Evolutionary conservation across 2,888 invertebrate species (phyloP).

Genomic region (Dexiosoma caninum): DNA sequence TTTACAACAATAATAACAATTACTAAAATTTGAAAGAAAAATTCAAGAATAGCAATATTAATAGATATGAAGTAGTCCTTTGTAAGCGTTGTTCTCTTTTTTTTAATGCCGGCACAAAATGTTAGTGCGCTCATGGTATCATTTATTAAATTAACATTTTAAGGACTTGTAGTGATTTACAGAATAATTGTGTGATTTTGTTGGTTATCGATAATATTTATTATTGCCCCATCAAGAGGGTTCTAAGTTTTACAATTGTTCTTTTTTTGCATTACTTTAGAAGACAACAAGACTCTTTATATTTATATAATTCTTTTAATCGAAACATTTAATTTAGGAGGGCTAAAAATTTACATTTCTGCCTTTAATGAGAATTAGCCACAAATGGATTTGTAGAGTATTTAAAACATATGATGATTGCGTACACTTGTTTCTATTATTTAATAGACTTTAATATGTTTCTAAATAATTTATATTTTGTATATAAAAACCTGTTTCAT

Average conservation of each 20-base stretch:
- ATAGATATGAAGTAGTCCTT: not conserved
- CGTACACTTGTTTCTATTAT: not conserved
- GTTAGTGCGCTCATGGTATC: not conserved
- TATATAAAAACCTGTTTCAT: no score
- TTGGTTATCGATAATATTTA: constrained; percentile 29
- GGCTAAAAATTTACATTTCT: not conserved
- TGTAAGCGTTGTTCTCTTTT: not conserved
- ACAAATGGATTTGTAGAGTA: constrained; percentile 9
- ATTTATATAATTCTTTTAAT: no score
- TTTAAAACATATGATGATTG: not conserved
- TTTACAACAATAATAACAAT: constrained; percentile 37
- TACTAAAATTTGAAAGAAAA: not conserved
- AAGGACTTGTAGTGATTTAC: not conserved
- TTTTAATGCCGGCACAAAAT: not conserved
- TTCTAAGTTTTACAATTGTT: not conserved
- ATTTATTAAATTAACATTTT: constrained; percentile 11
- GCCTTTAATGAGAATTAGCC: not conserved
- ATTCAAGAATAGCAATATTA: not conserved
- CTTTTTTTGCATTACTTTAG: not conserved
- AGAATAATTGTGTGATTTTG: constrained; percentile 26
- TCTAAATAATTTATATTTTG: not conserved
- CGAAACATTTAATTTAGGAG: not conserved
- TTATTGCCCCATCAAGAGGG: constrained; percentile 45
- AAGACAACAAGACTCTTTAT: not conserved
- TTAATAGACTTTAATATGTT: constrained; percentile 11